phyloP scores from a whole-genome alignment of 2,113 vertebrate genomes.

The Sitta europaea region DNA sequence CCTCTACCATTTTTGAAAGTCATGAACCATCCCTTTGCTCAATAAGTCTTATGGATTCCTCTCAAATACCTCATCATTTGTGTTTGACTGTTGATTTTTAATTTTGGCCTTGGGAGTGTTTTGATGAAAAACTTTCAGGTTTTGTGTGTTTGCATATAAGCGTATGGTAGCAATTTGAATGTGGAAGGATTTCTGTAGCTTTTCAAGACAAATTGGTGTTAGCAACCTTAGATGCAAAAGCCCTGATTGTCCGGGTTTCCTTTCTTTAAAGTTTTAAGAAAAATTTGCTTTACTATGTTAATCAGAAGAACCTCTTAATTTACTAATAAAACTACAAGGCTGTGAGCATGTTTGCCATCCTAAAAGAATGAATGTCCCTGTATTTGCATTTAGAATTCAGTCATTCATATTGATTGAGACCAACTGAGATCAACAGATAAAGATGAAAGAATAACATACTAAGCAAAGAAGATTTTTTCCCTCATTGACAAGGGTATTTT shows the following conservation, averaged over 20 bases:
- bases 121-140: background rate
- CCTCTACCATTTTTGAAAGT: background rate
- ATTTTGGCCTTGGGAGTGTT: background rate
- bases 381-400: background rate
- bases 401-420: background rate
- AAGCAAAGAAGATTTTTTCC: background rate
- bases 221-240: background rate
- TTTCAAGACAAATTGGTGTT: background rate
- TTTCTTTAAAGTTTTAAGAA: background rate
- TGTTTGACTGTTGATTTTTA: background rate
- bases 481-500: background rate
- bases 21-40: background rate
- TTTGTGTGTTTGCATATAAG: background rate
- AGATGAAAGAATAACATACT: background rate
- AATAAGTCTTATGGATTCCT: background rate
- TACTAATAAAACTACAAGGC: background rate
- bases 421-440: background rate
- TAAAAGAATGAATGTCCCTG: background rate
- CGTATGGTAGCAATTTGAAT: background rate
- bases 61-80: background rate
- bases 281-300: background rate
- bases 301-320: background rate
- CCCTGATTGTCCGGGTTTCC: background rate
- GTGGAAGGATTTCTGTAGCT: background rate
- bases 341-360: background rate